phyloP scores from a whole-genome alignment of 2,113 vertebrate genomes.

The Glaucomys volans region DNA sequence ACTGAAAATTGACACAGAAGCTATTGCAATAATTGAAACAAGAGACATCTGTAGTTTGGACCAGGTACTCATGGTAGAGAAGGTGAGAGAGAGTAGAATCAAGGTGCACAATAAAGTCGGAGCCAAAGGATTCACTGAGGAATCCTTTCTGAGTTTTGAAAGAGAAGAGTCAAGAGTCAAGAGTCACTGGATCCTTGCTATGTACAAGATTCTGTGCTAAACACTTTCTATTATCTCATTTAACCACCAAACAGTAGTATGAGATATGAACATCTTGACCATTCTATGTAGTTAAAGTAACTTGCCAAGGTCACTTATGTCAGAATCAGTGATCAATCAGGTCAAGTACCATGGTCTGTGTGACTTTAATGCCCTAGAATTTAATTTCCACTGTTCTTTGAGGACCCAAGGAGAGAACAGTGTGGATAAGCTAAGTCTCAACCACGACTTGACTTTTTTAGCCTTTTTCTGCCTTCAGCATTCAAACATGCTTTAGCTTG shows the following conservation, averaged over 20 bases:
- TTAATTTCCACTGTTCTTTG: neutral
- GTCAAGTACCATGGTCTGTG: neutral
- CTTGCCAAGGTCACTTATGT: neutral
- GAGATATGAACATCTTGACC: neutral
- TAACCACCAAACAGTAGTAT: neutral
- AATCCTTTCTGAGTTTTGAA: neutral
- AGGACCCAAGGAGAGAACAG: neutral
- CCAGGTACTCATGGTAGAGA: accelerated
- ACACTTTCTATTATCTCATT: neutral
- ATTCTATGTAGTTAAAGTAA: neutral
- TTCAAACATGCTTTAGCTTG: neutral
- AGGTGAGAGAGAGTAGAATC: neutral
- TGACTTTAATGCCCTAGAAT: neutral
- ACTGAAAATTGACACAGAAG: neutral
- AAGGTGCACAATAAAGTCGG: neutral
- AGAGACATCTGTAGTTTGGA: neutral
- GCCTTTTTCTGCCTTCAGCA: neutral
- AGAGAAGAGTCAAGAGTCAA: neutral
- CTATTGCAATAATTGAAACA: neutral
- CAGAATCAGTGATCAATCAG: neutral
- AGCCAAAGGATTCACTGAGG: neutral
- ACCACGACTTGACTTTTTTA: neutral
- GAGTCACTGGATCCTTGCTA: neutral
- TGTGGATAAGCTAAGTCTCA: neutral
- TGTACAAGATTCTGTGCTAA: neutral